Evolutionary conservation across 2,888 invertebrate species (phyloP).

Genomic region (Conus canariensis): DNA sequence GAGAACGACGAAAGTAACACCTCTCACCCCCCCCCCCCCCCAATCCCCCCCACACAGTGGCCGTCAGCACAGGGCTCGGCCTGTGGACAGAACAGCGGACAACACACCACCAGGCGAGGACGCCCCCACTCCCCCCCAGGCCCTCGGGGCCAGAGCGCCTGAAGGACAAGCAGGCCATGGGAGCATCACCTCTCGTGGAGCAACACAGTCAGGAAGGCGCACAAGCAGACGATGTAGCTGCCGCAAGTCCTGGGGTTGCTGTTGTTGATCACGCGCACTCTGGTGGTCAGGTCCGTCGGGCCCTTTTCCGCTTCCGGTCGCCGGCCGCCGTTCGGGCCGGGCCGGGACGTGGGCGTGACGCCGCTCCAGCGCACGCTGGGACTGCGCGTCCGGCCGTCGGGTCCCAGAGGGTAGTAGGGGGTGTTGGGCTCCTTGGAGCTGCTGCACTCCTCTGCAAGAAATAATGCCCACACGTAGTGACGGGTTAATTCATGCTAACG

Average conservation of each 20-base stretch:
- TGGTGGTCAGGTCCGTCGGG: conserved; percentile 8
- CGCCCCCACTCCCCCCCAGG: not conserved
- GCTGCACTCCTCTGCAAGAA: conserved; percentile 26
- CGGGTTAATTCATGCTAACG: too few relatives aligned
- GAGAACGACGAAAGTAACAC: too few relatives aligned
- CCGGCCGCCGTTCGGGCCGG: not conserved
- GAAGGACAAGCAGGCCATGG: too few relatives aligned
- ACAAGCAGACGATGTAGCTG: conserved; percentile 37
- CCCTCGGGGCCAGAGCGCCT: not conserved
- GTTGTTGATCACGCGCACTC: conserved; percentile 41
- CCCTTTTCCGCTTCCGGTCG: not conserved
- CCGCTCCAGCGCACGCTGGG: conserved; percentile 3
- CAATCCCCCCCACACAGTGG: not conserved
- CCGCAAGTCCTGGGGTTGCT: conserved; percentile 41
- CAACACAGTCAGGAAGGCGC: conserved; percentile 32
- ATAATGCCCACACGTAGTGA: not conserved
- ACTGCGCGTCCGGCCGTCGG: not conserved
- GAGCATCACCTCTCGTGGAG: conserved; percentile 41
- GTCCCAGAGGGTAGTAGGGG: conserved; percentile 1
- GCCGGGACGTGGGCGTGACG: conserved; percentile 30
- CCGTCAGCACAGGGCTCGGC: not conserved
- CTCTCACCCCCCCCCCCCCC: too few relatives aligned
- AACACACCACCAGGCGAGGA: not conserved
- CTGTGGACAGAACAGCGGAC: too few relatives aligned
- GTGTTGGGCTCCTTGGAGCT: not conserved